Percentiles rank a stretch among this genome's conserved stretches.
phyloP scores from a whole-genome alignment of 2,888 invertebrate species.

The Cryptops parisi region DNA sequence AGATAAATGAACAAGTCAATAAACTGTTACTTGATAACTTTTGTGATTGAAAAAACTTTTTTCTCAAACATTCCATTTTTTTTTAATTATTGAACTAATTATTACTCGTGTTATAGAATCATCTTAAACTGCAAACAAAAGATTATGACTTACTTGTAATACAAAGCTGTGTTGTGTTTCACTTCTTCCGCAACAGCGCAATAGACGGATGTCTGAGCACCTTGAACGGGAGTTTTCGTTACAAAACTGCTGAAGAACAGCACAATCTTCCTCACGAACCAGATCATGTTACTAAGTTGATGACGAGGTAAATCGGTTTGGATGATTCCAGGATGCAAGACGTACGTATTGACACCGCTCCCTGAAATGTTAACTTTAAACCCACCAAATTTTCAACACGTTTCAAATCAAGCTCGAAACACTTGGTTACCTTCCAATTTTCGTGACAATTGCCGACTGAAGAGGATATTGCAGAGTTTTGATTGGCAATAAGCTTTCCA shows the following conservation, averaged over 20 bases:
- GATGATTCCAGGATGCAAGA: conserved; percentile 35
- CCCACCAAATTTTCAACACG: conserved; percentile 1
- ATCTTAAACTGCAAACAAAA: too few species aligned
- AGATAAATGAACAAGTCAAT: too few species aligned
- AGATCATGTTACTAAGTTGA: conserved; percentile 23
- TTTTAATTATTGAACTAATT: too few species aligned
- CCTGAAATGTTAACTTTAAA: conserved; percentile 19
- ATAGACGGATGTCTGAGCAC: conserved; percentile 57
- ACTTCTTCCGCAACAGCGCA: conserved; percentile 36
- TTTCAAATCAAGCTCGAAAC: too few species aligned
- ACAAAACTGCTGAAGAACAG: conserved; percentile 15
- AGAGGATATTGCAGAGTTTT: conserved; percentile 31
- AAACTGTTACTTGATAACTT: too few species aligned
- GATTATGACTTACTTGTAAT: too few species aligned
- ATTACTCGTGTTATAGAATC: too few species aligned
- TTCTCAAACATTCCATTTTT: too few species aligned
- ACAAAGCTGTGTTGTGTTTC: conserved; percentile 12
- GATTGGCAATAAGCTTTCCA: conserved; percentile 27
- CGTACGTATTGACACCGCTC: conserved; percentile 31
- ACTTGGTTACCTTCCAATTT: conserved; percentile 23
- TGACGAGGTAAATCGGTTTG: conserved; percentile 29
- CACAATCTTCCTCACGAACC: too few species aligned
- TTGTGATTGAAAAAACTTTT: too few species aligned
- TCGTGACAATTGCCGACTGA: conserved; percentile 27
- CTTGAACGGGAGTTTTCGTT: conserved; percentile 32